These are phyloP conservation scores for Trichogramma dendrolimi DNA, from an alignment of 2,888 invertebrate species.

Conservation along the genomic window DNA sequence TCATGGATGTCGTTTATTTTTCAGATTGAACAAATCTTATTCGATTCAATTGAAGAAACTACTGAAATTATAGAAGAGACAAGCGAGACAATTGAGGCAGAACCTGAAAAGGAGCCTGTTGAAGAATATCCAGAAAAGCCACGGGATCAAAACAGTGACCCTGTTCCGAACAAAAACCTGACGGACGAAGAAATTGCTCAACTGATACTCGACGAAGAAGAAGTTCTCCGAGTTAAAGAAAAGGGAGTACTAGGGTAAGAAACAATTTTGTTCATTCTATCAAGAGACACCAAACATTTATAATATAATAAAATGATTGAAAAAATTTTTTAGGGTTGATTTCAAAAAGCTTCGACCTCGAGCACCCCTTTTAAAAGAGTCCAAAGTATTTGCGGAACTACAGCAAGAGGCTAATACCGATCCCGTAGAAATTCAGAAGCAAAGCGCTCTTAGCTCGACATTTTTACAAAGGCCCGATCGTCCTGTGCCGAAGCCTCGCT, in stretches of 20 bases:
- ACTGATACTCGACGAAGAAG: constrained; percentile 65
- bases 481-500: constrained; percentile 57
- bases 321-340: constrained; percentile 57
- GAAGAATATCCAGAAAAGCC: constrained; percentile 40
- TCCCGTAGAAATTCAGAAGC: constrained; percentile 41
- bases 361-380: constrained; percentile 62
- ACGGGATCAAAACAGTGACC: constrained; percentile 44
- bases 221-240: constrained; percentile 56
- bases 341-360: constrained; percentile 66
- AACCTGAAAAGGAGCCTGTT: constrained; percentile 11
- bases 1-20: neutral
- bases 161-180: constrained; percentile 50
- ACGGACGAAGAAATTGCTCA: constrained; percentile 67
- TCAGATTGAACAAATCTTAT: constrained; percentile 35
- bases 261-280: neutral
- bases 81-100: neutral
- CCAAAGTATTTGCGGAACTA: constrained; percentile 63
- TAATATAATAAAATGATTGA: neutral
- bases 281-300: neutral
- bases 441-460: constrained; percentile 56
- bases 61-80: constrained; percentile 30
- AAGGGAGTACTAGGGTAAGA: constrained; percentile 66
- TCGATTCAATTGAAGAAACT: constrained; percentile 30
- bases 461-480: constrained; percentile 72
- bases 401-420: constrained; percentile 42